Evolutionary conservation across 2,113 vertebrate genomes (phyloP), one percentile per base, ranked within the genome.

Genomic region (Myrmecophaga tridactyla): DNA sequence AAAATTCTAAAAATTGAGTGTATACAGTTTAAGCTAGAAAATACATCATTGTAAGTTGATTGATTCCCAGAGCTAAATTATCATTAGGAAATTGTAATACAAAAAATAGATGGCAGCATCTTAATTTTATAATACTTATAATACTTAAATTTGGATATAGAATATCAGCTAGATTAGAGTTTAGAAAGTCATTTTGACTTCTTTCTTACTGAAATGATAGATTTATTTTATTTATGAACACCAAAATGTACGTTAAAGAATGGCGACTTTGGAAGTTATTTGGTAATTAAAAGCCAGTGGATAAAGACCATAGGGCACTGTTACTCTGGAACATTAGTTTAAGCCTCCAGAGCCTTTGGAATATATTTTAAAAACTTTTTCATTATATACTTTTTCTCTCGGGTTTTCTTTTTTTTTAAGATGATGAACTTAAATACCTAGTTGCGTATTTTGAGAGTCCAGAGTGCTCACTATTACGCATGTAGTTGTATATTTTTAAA

Each of bases 321-420:
- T 3, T 93, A 11, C 34, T 83, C 46, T 83, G 21, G 56, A 46
- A 25, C 4, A 31, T 78, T 81, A 70, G 6, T 84, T 7, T 92
- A 80, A 75, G 46, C 29, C 6, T 73, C 83, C 34, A 69, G 53
- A 89, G 20, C 41, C 63, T 65, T 46, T 65, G 67, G 76, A 86
- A 70, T 78, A 17, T 63, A 41, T 43, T 92, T 83, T 65, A 72
- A 95, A 85, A 56, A 9, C 13, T 84, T 97, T 95, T 94, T 83
- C 1, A n/a, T 91, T 58, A 29, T 43, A 0, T 85, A 10, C 90
- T 81, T 82, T 77, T 85, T 80, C 90, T 56, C n/a, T 1, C 0
- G 4, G 0, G 73, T 92, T 88, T 85, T 58, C 92, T 88, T 86
- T 58, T 18, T 92, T 56, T 91, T 21, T 80, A 82, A 85, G 41